A percentile compares a stretch with the other conserved stretches of the same genome.
These are phyloP conservation scores for Alcis repandata DNA, from an alignment of 2,888 invertebrate species.

Conservation along the genomic window DNA sequence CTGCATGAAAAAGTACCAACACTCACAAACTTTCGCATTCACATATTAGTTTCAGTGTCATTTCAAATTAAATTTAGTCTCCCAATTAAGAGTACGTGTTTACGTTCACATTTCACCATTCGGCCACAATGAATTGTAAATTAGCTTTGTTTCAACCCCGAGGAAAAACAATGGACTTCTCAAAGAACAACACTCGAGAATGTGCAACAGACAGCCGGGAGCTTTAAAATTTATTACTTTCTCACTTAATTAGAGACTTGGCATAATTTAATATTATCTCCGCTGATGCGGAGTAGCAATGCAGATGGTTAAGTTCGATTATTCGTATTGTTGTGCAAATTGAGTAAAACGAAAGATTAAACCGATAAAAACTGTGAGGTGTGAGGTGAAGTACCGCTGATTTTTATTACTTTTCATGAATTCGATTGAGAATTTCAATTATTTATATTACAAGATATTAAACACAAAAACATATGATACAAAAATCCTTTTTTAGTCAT, in stretches of 20 bases:
- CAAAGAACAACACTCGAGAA: conserved; percentile 37
- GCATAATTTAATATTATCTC: conserved; percentile 42
- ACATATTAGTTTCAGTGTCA: not conserved
- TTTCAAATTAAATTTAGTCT: not conserved
- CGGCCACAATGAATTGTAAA: conserved; percentile 18
- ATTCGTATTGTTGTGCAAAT: no score
- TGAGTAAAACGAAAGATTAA: no score
- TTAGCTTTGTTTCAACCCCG: conserved; percentile 19
- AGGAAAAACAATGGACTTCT: conserved; percentile 27
- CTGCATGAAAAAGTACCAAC: no score
- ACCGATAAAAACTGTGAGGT: no score
- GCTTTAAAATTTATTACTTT: conserved; percentile 45
- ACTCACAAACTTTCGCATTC: not conserved
- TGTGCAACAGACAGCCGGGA: conserved; percentile 45
- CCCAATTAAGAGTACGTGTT: conserved; percentile 4
- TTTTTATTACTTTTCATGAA: no score
- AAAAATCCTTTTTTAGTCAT: no score
- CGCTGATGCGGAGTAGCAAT: not conserved
- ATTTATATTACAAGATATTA: no score
- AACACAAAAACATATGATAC: no score
- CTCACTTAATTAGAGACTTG: conserved; percentile 45
- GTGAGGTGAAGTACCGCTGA: no score
- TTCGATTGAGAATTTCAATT: no score
- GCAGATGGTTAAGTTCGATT: conserved; percentile 4
- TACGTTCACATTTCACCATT: not conserved